Base-by-base conservation (phyloP, 2,797 vertebrate species). In the Aulostomus chinensis region DNA sequence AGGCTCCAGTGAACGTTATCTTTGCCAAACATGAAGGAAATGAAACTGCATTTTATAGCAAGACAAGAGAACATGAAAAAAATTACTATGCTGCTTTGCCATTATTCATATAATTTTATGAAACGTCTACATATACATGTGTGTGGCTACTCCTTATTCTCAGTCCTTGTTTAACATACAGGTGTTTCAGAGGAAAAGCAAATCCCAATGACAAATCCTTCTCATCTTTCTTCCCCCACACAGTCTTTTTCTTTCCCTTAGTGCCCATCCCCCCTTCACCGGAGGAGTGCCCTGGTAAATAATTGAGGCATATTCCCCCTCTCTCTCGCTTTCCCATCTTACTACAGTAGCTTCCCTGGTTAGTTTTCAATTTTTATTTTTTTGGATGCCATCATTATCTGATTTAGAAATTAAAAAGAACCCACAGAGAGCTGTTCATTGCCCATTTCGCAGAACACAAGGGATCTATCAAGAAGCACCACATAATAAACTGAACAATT, bases 251-350 rank as follows among this genome's bases (percentile, higher is more conserved):
- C 63, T 47, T 49, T 41, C 40, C 54, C 25, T 53, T 29, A 13
- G 31, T 33, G 61, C 81, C 81, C 81, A 76, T 69, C 80, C 81
- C 83, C 36, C 41, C 12, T 42, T 30, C 32, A 43, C 22, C 58
- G 5, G 37, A 76, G 66, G 74, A 83, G 58, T 52, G 43, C 62
- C 76, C 51, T 76, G 67, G 66, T 88, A 80, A 87, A 89, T 87
- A 82, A 89, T 87, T 83, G 72, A 89, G 52, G 69, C 58, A 69
- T 64, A 58, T 68, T 66, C 52, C 55, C 45, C 5, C 14, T 63
- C 57, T 61, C 38, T n/a, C n/a, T n/a, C n/a, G n/a, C 54, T 39
- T 9, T 42, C 2, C 9, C 30, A 32, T 39, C 32, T 22, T 22
- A 5, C 42, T 38, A 39, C 39, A 47, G 22, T 39, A 67, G 55